Conservation (phyloP, 1,140 invertebrate genomes). For the Vollenhovia emeryi region DNA sequence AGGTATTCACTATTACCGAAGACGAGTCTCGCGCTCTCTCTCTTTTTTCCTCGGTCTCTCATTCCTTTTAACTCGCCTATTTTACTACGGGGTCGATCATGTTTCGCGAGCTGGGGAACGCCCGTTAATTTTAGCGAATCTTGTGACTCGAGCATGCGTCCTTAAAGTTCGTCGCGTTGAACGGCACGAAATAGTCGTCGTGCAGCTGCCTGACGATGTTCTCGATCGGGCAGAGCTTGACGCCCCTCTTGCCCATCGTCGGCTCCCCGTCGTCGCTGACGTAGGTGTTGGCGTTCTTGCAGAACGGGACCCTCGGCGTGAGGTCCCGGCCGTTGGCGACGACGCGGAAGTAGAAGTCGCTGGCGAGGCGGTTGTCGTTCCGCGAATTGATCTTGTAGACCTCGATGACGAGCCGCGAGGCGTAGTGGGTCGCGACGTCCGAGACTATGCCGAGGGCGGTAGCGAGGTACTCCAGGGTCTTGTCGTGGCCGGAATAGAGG, state of each 20-base stretch:
- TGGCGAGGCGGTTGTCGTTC: conserved; percentile 83
- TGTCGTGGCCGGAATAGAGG: conserved; percentile 96
- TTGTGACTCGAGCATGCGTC: conserved; percentile 88
- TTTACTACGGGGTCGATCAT: not conserved
- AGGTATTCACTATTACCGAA: not conserved
- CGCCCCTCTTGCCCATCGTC: conserved; percentile 81
- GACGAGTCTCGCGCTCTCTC: not conserved
- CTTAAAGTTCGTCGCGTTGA: conserved; percentile 94
- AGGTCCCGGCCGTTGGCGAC: conserved; percentile 95
- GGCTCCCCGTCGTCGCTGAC: conserved; percentile 81
- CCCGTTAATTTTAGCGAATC: conserved; percentile 5
- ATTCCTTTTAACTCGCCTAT: conserved; percentile 37
- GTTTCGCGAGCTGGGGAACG: not conserved
- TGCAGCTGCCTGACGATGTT: conserved; percentile 93
- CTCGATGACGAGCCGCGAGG: conserved; percentile 94
- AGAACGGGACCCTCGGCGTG: conserved; percentile 93
- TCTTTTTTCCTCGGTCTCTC: not conserved
- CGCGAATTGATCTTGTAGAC: conserved; percentile 87
- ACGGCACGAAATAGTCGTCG: conserved; percentile 92
- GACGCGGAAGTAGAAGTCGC: conserved; percentile 92
- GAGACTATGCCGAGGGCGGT: conserved; percentile 90
- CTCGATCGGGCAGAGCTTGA: conserved; percentile 92
- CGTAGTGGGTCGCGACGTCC: conserved; percentile 89
- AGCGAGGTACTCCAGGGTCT: conserved; percentile 93
- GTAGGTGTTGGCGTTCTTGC: conserved; percentile 87